phyloP scores from a whole-genome alignment of 2,113 vertebrate species.

The Sorex fumeus region DNA sequence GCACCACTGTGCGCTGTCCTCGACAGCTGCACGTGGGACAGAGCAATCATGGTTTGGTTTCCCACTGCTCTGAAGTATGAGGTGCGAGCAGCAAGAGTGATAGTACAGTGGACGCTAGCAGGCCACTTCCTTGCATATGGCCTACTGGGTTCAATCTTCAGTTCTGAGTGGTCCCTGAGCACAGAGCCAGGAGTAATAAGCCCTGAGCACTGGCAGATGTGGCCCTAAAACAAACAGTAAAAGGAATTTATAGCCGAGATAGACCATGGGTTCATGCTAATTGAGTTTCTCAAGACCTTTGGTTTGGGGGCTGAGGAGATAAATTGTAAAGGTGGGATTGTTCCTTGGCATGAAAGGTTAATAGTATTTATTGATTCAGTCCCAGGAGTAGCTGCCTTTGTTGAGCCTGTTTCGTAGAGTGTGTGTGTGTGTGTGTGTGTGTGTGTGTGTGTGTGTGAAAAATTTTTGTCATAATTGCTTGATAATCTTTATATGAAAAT shows the following conservation, averaged over 20 bases:
- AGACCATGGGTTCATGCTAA: not conserved
- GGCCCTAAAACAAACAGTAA: no score
- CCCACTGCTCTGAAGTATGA: not conserved
- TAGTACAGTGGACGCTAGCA: no score
- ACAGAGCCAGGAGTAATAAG: no score
- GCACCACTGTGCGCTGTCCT: no score
- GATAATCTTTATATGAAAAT: not conserved
- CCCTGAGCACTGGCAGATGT: no score
- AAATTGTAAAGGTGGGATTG: no score
- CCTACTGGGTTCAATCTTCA: no score
- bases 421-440: not conserved
- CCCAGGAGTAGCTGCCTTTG: not conserved
- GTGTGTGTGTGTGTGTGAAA: not conserved
- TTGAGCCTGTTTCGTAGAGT: not conserved
- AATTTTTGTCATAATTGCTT: slow-evolving; percentile 19
- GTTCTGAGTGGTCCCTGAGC: no score
- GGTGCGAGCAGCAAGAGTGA: not conserved
- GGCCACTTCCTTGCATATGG: no score
- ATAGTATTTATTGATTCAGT: not conserved
- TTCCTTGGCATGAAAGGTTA: not conserved
- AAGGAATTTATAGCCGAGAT: not conserved
- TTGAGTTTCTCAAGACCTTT: not conserved
- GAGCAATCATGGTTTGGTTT: not conserved
- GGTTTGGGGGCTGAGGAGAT: no score
- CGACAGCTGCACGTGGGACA: not conserved